phyloP scores from a whole-genome alignment of 2,888 invertebrate species.

The Tiliacea aurago region DNA sequence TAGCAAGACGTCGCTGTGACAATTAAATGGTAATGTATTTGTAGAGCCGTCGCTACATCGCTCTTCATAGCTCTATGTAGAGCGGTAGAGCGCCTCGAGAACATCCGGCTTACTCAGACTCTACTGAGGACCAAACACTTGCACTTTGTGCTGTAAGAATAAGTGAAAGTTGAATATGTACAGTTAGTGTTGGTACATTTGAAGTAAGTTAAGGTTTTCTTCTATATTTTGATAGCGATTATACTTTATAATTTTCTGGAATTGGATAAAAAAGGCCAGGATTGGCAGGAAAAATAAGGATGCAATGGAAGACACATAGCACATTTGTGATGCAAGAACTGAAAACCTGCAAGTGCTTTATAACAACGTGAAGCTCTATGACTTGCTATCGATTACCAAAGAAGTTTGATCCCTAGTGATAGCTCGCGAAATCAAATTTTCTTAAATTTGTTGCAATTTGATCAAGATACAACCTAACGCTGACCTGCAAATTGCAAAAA shows the following conservation, averaged over 20 bases:
- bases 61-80: constrained; percentile 16
- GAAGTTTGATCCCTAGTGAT: too few species aligned
- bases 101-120: constrained; percentile 33
- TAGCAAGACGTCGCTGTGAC: constrained; percentile 32
- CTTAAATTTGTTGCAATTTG: too few species aligned
- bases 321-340: not conserved
- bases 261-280: too few species aligned
- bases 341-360: not conserved
- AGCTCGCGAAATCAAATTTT: too few species aligned
- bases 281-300: too few species aligned
- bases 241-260: too few species aligned
- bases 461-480: too few species aligned
- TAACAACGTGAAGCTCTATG: not conserved
- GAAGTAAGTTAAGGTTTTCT: too few species aligned
- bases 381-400: too few species aligned
- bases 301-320: too few species aligned
- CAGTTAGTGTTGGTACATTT: not conserved
- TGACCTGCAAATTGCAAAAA: too few species aligned
- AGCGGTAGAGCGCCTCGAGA: constrained; percentile 30
- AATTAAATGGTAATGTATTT: constrained; percentile 62
- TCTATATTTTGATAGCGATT: too few species aligned
- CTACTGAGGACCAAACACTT: constrained; percentile 18
- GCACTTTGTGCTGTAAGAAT: constrained; percentile 25
- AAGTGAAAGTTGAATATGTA: constrained; percentile 4
- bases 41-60: constrained; percentile 39